These are phyloP conservation scores for Melangyna quadrimaculata DNA, from an alignment of 2,888 invertebrate species.

Conservation along the genomic window DNA sequence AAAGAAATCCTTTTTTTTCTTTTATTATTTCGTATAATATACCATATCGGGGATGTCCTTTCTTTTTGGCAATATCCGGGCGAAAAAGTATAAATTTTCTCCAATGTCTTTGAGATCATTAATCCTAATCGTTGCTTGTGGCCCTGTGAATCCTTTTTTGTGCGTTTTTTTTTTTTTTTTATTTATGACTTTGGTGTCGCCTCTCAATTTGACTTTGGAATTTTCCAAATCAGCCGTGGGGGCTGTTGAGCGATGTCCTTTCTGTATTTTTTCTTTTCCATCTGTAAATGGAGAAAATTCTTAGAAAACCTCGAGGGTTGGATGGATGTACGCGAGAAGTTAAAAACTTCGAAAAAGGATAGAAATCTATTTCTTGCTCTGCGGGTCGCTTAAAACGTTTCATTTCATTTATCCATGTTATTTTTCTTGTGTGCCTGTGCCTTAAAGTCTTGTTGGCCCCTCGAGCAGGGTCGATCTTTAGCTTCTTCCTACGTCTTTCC, in stretches of 20 bases:
- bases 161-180: conserved; percentile 43
- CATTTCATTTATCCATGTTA: conserved; percentile 26
- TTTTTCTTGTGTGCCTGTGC: conserved; percentile 1
- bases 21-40: background rate
- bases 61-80: background rate
- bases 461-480: conserved; percentile 35
- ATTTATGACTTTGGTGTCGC: conserved; percentile 71
- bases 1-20: conserved; percentile 49
- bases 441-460: conserved; percentile 18
- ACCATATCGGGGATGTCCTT: conserved; percentile 29
- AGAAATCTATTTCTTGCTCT: conserved; percentile 46
- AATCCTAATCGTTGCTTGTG: conserved; percentile 70
- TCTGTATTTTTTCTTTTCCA: conserved; percentile 7
- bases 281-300: background rate
- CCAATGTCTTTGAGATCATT: conserved; percentile 70
- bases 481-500: background rate
- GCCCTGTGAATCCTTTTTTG: conserved; percentile 51
- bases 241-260: conserved; percentile 23
- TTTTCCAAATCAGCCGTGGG: conserved; percentile 34
- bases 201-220: conserved; percentile 70
- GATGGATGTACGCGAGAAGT: background rate
- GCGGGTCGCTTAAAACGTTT: conserved; percentile 59
- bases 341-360: conserved; percentile 29
- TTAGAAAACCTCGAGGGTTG: conserved; percentile 32
- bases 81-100: conserved; percentile 47